Evolutionary conservation across 1,140 invertebrate genomes (phyloP).

Genomic region (Drosophila repleta): DNA sequence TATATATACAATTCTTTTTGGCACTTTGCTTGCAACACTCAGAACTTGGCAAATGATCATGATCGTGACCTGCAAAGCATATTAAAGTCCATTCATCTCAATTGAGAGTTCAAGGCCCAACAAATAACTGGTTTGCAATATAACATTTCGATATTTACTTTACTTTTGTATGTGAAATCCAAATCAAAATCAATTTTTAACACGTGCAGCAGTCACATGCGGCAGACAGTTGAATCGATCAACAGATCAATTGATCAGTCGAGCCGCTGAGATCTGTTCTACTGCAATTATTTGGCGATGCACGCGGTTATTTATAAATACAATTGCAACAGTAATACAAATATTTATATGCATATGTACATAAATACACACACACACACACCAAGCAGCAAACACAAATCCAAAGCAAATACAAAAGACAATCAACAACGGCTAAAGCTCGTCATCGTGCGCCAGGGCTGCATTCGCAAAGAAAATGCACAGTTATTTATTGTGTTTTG

Average conservation of each 20-base stretch:
- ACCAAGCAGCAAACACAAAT: constrained; percentile 46
- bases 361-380: not conserved
- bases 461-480: constrained; percentile 21
- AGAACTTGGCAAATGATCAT: not conserved
- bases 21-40: not conserved
- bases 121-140: constrained; percentile 19
- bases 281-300: constrained; percentile 60
- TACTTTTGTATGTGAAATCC: not conserved
- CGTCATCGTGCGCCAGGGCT: constrained; percentile 36
- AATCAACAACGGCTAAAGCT: constrained; percentile 18
- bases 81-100: constrained; percentile 15
- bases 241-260: not conserved
- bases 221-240: constrained; percentile 12
- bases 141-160: constrained; percentile 10
- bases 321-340: constrained; percentile 46
- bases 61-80: constrained; percentile 4
- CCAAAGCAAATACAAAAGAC: constrained; percentile 23
- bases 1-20: not conserved
- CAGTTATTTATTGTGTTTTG: constrained; percentile 34
- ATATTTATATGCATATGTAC: not conserved
- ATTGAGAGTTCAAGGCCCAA: constrained; percentile 32
- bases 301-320: constrained; percentile 15
- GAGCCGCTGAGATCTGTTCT: constrained; percentile 19
- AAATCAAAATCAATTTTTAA: not conserved
- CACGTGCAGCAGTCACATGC: constrained; percentile 29